These are phyloP conservation scores for Chrysodeixis includens DNA, from an alignment of 2,888 invertebrate genomes.

Conservation along the genomic window DNA sequence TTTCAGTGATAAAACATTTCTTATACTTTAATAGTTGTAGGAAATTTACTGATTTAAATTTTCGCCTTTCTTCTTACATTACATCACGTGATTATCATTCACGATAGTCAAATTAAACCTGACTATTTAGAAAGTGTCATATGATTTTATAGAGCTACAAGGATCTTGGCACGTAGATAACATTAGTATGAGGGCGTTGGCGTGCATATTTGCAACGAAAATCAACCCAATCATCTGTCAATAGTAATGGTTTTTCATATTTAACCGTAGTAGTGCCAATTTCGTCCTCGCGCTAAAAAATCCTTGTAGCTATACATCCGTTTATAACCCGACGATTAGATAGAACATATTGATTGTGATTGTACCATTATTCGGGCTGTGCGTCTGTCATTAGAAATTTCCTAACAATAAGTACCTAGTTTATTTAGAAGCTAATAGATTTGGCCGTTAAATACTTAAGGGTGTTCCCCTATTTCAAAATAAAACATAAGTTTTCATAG, in stretches of 20 bases:
- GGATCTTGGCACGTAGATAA: no score
- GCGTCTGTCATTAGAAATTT: constrained; percentile 61
- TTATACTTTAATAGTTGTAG: background rate
- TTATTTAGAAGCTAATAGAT: constrained; percentile 42
- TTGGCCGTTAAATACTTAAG: constrained; percentile 59
- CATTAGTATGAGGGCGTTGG: no score
- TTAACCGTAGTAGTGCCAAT: no score
- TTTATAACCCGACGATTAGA: constrained; percentile 36
- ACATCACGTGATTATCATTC: constrained; percentile 13
- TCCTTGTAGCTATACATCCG: no score
- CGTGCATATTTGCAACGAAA: no score
- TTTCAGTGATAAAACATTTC: no score
- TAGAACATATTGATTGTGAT: constrained; percentile 57
- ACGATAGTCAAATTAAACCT: constrained; percentile 10
- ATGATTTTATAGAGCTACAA: no score
- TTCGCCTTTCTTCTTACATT: constrained; percentile 2
- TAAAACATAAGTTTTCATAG: constrained; percentile 29
- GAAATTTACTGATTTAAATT: background rate
- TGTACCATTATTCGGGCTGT: constrained; percentile 73
- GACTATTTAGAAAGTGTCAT: constrained; percentile 1
- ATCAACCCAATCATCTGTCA: constrained; percentile 15
- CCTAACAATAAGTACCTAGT: constrained; percentile 49
- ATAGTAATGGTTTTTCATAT: no score
- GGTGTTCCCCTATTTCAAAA: constrained; percentile 23
- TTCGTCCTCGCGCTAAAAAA: no score